Percentiles rank a stretch among this genome's conserved stretches.
Conservation (phyloP, 2,888 invertebrate species). For the Eilema depressum region DNA sequence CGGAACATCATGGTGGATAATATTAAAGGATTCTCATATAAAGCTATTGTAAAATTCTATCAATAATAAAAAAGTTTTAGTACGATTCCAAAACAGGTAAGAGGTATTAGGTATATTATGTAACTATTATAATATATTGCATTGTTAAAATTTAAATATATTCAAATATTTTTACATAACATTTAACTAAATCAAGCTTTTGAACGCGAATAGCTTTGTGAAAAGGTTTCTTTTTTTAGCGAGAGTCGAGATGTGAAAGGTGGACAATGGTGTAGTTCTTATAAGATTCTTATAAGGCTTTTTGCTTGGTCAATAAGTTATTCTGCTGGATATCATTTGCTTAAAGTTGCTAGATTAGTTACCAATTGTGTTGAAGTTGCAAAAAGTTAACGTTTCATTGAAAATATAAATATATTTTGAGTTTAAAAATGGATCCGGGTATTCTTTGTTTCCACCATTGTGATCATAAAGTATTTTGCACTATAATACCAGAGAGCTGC, state of each 20-base stretch:
- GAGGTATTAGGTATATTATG: background rate
- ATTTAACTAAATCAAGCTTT: background rate
- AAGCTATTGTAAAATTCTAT: background rate
- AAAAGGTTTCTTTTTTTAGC: slow-evolving; percentile 25
- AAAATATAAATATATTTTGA: slow-evolving; percentile 57
- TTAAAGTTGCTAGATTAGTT: slow-evolving; percentile 47
- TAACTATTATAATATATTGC: background rate
- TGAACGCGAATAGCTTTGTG: slow-evolving; percentile 33
- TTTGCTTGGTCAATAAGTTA: slow-evolving; percentile 64
- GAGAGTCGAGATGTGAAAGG: slow-evolving; percentile 60
- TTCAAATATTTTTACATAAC: background rate
- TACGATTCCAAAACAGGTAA: background rate
- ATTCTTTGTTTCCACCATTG: slow-evolving; percentile 97
- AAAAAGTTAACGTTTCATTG: slow-evolving; percentile 62
- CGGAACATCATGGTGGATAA: slow-evolving; percentile 25
- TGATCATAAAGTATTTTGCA: slow-evolving; percentile 93
- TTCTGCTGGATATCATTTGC: slow-evolving; percentile 56
- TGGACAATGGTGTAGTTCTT: slow-evolving; percentile 59
- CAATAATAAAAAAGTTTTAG: background rate
- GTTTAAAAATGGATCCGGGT: slow-evolving; percentile 89
- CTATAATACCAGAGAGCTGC: slow-evolving; percentile 91
- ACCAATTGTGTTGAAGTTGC: slow-evolving; percentile 35
- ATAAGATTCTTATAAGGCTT: slow-evolving; percentile 65
- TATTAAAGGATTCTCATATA: background rate
- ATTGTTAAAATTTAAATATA: background rate